A percentile compares a stretch with the other conserved stretches of the same genome.
These are phyloP conservation scores for Spialia ferax DNA, from an alignment of 2,888 invertebrate genomes.

Conservation along the genomic window DNA sequence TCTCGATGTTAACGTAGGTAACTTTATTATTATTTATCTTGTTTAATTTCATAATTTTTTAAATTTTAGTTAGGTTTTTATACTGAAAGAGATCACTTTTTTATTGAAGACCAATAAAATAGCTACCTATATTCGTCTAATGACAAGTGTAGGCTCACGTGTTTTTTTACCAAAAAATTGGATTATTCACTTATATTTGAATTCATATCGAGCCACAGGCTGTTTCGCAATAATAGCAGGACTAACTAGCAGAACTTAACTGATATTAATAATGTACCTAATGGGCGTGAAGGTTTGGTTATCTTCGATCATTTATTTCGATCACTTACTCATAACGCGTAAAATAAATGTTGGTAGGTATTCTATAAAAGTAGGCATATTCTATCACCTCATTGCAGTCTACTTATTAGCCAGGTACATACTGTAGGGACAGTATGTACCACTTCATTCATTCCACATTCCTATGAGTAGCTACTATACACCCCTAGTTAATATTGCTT, in stretches of 20 bases:
- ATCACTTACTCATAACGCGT: slow-evolving; percentile 14
- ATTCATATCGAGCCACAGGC: background rate
- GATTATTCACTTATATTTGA: background rate
- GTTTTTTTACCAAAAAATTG: background rate
- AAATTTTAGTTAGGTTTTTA: background rate
- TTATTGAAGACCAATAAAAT: background rate
- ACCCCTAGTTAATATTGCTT: slow-evolving; percentile 70
- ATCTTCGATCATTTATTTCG: slow-evolving; percentile 16
- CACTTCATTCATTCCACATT: slow-evolving; percentile 51
- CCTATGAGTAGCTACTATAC: slow-evolving; percentile 54
- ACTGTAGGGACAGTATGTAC: slow-evolving; percentile 47
- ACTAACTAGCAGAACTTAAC: background rate
- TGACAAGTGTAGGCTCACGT: background rate
- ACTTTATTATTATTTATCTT: too few relatives aligned
- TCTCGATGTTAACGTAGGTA: background rate
- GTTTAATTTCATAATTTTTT: too few relatives aligned
- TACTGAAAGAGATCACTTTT: background rate
- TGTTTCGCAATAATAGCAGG: background rate
- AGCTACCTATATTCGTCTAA: background rate
- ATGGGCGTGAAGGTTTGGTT: background rate
- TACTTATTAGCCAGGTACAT: slow-evolving; percentile 65
- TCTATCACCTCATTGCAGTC: slow-evolving; percentile 62
- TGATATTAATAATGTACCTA: background rate
- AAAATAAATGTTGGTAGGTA: slow-evolving; percentile 32
- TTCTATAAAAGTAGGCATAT: slow-evolving; percentile 20